Evolutionary conservation across 1,140 invertebrate genomes (phyloP).

Genomic region (Pseudobourletiella spinata): DNA sequence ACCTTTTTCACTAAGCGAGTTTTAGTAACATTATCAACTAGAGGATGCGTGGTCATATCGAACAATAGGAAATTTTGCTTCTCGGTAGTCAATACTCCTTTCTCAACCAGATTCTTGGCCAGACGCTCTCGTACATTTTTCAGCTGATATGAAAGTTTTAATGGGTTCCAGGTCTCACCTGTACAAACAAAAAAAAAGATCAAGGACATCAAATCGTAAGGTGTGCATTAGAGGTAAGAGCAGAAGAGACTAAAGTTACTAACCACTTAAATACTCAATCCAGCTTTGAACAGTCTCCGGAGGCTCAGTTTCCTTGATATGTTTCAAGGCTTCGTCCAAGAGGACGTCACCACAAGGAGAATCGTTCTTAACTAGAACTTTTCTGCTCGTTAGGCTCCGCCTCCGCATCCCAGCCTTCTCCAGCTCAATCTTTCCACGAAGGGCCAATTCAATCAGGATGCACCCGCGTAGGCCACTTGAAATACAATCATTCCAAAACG

Average conservation of each 20-base stretch:
- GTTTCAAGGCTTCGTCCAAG: constrained; percentile 91
- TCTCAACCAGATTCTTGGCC: constrained; percentile 99
- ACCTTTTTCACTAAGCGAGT: constrained; percentile 94
- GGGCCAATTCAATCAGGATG: constrained; percentile 92
- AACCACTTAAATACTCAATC: constrained; percentile 99
- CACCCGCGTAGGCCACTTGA: constrained; percentile 96
- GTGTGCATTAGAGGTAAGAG: too few species aligned
- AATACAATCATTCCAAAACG: constrained; percentile 99
- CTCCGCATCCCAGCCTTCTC: constrained; percentile 94
- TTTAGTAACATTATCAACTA: constrained; percentile 93
- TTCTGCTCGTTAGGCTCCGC: constrained; percentile 75
- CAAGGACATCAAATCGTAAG: too few species aligned
- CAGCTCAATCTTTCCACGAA: constrained; percentile 88
- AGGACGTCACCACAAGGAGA: constrained; percentile 95
- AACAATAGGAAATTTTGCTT: constrained; percentile 99
- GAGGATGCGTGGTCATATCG: constrained; percentile 99
- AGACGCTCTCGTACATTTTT: constrained; percentile 97
- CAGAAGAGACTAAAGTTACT: too few species aligned
- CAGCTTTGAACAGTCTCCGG: constrained; percentile 96
- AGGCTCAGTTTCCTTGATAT: constrained; percentile 94
- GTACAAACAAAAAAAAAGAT: constrained; percentile 33
- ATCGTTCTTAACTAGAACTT: constrained; percentile 66
- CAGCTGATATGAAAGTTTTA: constrained; percentile 95
- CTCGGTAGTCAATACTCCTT: constrained; percentile 98
- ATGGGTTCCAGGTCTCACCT: constrained; percentile 99